Percentiles rank a stretch among this genome's conserved stretches.
Evolutionary conservation across 2,113 vertebrate genomes (phyloP).

Genomic region (Spea bombifrons): DNA sequence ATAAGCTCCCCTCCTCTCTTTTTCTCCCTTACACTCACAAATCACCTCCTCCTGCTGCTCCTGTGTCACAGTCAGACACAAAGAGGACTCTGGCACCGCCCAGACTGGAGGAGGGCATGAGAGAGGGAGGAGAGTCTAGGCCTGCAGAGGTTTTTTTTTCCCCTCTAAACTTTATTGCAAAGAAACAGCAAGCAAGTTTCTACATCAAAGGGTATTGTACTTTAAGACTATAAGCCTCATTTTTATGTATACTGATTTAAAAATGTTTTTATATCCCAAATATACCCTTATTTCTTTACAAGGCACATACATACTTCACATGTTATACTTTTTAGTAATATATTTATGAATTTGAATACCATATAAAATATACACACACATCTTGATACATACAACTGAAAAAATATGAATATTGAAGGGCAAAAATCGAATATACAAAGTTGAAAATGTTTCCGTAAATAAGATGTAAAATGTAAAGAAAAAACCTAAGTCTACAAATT

Average conservation of each 20-base stretch:
- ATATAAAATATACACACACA: too few species aligned
- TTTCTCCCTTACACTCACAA: constrained; percentile 33
- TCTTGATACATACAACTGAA: too few species aligned
- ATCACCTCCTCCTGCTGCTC: constrained; percentile 29
- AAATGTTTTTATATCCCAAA: not conserved
- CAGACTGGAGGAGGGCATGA: constrained; percentile 21
- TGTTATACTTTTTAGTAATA: too few species aligned
- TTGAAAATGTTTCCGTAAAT: too few species aligned
- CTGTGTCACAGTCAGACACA: constrained; percentile 47
- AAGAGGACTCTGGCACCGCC: constrained; percentile 45
- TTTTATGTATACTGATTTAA: not conserved
- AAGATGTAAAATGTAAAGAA: too few species aligned
- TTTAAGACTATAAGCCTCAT: not conserved
- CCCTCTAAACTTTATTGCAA: constrained; percentile 23
- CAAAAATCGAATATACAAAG: too few species aligned
- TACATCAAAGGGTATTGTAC: not conserved
- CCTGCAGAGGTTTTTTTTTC: constrained; percentile 12
- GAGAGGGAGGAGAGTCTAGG: not conserved
- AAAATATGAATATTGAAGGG: too few species aligned
- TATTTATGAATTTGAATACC: too few species aligned
- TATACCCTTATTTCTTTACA: too few species aligned
- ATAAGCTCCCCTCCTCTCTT: constrained; percentile 23
- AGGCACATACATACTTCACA: too few species aligned
- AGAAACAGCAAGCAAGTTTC: not conserved
- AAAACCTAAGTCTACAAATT: too few species aligned